Evolutionary conservation across 1,140 invertebrate genomes (phyloP), one percentile per base, ranked within the genome.

Genomic region (Acromyrmex heyeri): DNA sequence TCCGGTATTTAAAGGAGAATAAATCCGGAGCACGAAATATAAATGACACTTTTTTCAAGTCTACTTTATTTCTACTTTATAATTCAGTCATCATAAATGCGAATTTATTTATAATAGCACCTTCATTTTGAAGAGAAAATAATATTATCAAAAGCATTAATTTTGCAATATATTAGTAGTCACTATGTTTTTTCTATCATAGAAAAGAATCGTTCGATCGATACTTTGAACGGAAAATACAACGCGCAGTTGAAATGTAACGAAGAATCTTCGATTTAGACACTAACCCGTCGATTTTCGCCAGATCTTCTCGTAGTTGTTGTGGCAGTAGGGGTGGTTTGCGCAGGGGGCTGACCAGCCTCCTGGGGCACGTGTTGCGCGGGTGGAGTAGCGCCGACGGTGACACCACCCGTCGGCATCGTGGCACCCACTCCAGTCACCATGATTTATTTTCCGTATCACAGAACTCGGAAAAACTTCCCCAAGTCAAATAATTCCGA

Each of bases 261-360:
- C 3, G 8, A 53, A 24, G 10, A 72, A 59, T n/a, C 12, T 27
- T 61, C 16, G 8, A 44, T 30, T 18, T 21, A 76, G 76, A 94
- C 79, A 95, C 95, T 91, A 92, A 95, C 95, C 94, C 95, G 93
- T 94, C 95, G 94, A 90, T 95, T 95, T 89, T 95, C 95, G 55
- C 95, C 94, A 0, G 95, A 93, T 88, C 95, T 90, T 76, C 95
- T 92, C 1, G 91, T 91, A 2, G 91, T 90, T 3, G 93, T 93
- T 0, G 93, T 92, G 6, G 92, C 89, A 8, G 93, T 91, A 8
- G 92, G 87, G 10, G 94, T 92, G 10, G 93, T 93, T 90, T 94
- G 92, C 87, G 93, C 93, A 82, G 95, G 93, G 79, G 95, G 94
- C 70, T 95, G 95, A 69, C 93, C 95, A 87, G 94, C 95, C 91